Base-by-base conservation (phyloP, 2,888 invertebrate genomes). In the Leuctra nigra region DNA sequence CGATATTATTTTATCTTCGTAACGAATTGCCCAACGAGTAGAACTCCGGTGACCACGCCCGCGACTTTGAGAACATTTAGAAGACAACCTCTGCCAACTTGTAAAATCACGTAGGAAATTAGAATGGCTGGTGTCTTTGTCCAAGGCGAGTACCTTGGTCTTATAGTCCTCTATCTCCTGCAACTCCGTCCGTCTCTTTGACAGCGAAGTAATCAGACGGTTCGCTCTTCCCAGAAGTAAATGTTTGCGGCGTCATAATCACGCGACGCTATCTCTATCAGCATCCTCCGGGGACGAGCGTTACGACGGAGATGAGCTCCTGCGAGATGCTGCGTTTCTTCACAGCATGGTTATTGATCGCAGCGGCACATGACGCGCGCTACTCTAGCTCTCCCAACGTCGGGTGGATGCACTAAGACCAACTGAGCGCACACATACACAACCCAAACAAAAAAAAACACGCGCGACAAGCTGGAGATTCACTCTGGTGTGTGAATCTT, bases 351-450 rank as follows among this genome's bases (percentile, higher is more conserved):
- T 16, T 56, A 56, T 56, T 56, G 56, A 56, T 56, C 56, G 33
- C 13, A 48, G 23, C 24, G 39, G 53, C 29, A 24, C 54, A 54
- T 54, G 54, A 36, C 54, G 54, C 54, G 39, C 54, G 44, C 54
- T 22, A 54, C 44, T 11, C 47, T 56, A 47, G 56, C 56, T 38
- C 56, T 47, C 52, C 50, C 18, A 24, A 50, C 50, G 56, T 33
- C 23, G 50, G 22, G 29, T 29, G 7, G 29, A 29, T 11, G 29
- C 11, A 6, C 29, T 7, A 29, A 29, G 7, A 29, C 29, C 29
- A 29, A 29, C 6, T 29, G 11, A 29, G 11, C 14, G 24, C 44
- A 41, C 54, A 54, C 44, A 54, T 39, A 54, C 44, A 54, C 33
- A 4, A n/a, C n/a, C 41, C 29, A 46, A 54, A 44, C 14, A 41